A percentile compares a stretch with the other conserved stretches of the same genome.
Evolutionary conservation across 2,888 invertebrate genomes (phyloP).

Genomic region (Cephonodes hylas): DNA sequence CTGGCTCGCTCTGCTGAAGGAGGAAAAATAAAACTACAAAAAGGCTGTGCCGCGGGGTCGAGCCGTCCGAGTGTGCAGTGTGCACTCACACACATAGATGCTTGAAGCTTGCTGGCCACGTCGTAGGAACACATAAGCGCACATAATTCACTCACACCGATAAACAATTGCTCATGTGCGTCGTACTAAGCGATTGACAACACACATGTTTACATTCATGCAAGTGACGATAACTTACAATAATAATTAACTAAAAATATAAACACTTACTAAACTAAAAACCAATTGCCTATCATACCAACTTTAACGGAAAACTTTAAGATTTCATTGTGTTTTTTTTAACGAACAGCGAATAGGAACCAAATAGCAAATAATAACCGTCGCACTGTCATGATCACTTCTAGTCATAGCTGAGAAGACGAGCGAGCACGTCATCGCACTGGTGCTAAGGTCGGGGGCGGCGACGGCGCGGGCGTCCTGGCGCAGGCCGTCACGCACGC

Average conservation of each 20-base stretch:
- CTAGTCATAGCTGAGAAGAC: conserved; percentile 23
- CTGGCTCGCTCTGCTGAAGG: conserved; percentile 37
- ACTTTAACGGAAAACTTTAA: neutral
- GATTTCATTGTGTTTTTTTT: neutral
- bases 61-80: conserved; percentile 42
- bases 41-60: conserved; percentile 67
- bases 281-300: neutral
- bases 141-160: conserved; percentile 62
- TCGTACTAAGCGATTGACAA: conserved; percentile 29
- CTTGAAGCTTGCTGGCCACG: conserved; percentile 54
- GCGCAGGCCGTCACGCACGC: conserved; percentile 74
- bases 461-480: conserved; percentile 69
- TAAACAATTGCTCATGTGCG: conserved; percentile 40
- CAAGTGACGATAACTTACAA: conserved; percentile 21
- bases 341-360: neutral
- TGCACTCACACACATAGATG: conserved; percentile 55
- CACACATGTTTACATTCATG: conserved; percentile 36
- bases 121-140: conserved; percentile 56
- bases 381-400: conserved; percentile 17
- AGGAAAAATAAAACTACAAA: conserved; percentile 77
- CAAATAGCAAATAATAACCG: conserved; percentile 4
- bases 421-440: conserved; percentile 74
- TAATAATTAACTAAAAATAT: neutral
- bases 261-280: neutral
- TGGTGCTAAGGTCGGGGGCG: conserved; percentile 72